Evolutionary conservation across 2,888 invertebrate genomes (phyloP).

Genomic region (Leptinotarsa peninsularis): DNA sequence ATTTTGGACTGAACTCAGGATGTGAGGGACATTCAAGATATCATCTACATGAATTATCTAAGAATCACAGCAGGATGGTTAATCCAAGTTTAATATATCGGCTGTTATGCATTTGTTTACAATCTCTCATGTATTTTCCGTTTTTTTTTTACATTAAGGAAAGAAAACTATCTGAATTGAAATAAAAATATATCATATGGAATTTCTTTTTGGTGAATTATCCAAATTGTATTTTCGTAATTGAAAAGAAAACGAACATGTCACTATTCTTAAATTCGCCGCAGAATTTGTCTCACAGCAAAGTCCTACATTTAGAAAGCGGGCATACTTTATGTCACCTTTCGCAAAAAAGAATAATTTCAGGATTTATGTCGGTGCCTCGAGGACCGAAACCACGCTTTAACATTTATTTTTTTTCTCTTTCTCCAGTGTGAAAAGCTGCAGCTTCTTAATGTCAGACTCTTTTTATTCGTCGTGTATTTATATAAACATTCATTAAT

Average conservation of each 20-base stretch:
- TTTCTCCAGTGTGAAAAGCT: conserved; percentile 19
- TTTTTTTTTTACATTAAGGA: no score
- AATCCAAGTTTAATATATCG: no score
- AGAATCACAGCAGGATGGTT: no score
- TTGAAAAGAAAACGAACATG: neutral
- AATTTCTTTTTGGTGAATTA: no score
- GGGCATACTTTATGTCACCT: conserved; percentile 2
- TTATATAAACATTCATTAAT: conserved; percentile 41
- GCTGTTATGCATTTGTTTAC: no score
- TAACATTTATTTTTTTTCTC: neutral
- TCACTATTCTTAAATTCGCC: neutral
- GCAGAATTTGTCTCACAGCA: neutral
- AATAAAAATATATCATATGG: no score
- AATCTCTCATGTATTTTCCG: no score
- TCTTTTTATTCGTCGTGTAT: conserved; percentile 23
- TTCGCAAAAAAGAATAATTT: conserved; percentile 13
- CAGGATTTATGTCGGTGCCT: conserved; percentile 10
- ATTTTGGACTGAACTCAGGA: no score
- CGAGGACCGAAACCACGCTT: neutral
- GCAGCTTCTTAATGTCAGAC: conserved; percentile 19
- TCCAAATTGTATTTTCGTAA: no score
- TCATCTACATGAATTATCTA: no score
- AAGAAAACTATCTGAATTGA: no score
- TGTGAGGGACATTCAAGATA: no score
- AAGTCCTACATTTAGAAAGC: neutral